Evolutionary conservation across 1,140 invertebrate species (phyloP), one percentile per base, ranked within the genome.

Genomic region (Diachasmimorpha longicaudata): DNA sequence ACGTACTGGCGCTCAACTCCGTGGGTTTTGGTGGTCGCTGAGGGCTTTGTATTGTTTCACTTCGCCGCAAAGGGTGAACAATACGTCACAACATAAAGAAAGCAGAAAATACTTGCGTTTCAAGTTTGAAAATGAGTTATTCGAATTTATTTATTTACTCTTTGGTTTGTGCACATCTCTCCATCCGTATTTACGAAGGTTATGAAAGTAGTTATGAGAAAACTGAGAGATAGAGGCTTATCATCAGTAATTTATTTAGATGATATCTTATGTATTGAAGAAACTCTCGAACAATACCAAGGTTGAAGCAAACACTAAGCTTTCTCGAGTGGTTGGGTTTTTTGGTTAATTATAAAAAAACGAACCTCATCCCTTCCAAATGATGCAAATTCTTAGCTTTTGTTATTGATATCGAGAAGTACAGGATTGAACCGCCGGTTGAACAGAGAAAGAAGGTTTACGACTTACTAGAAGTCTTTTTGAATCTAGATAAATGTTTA

Each of bases 301-400:
- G 9, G 19, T 31, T 74, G 66, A 31, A 16, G 19, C 48, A 74
- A 13, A 63, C 48, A 14, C n/a, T 52, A 13, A 52, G 70, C 31
- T 74, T 77, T 4, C 66, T 77, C 46, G 31, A 48, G 13, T 74
- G 72, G 11, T 36, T 77, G 16, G 76, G 76, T 1, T 77, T 77
- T 13, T n/a, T 42, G 14, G 70, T 77, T 19, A 73, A 74, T 55
- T 21, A 9, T 5, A 68, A 74, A 13, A 39, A 74, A 77, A 55
- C 48, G 23, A 16, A n/a, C 8, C n/a, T 75, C 5, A 68, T n/a
- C 9, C 73, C 72, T 2, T 36, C n/a, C 25, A 78, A 23, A 4
- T 31, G 37, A 71, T 78, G 73, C 36, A 74, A 72, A 39, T 75
- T 75, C 25, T 44, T 70, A n/a, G 77, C 72, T 6, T 71, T 78